Base-by-base conservation (phyloP, 2,888 invertebrate genomes). In the Phaonia tiefii region DNA sequence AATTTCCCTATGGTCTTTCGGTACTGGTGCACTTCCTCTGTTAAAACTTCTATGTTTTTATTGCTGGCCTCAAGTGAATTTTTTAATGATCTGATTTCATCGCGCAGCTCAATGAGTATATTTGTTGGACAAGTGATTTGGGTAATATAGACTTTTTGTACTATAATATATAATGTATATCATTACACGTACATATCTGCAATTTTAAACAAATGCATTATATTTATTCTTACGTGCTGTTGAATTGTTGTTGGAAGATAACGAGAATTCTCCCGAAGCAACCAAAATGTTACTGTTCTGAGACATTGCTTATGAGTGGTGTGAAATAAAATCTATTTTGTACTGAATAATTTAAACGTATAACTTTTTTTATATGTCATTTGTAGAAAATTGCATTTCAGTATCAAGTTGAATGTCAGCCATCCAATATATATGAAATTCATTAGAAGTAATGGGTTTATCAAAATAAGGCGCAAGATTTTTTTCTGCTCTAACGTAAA, bases 311-410 rank as follows among this genome's bases (percentile, higher is more conserved):
- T n/a, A n/a, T n/a, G n/a, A n/a, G 66, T 26, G 66, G 66, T 51
- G 67, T 67, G 15, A 67, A 67, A 17, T 51, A 67, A 51, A 51
- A 67, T 17, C 51, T 67, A 37, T 67, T 67, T 51, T 51, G 15
- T 66, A 13, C 49, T 37, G 37, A 51, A 67, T 15, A 37, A 39
- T 39, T 37, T 46, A 71, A 65, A 70, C 46, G 66, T 26, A 71
- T 58, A 49, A 73, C 15, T 77, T 77, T 26, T 71, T 77, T 37
- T 15, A 60, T 74, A 78, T 58, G 20, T 80, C 20, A 69, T 72
- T 69, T 60, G 10, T 72, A 15, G 71, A 66, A 75, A 82, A 82
- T 74, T 78, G 25, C 20, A 78, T 69, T 75, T 66, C 37, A 22
- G 26, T 75, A 22, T 66, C 69, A 66, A 74, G 65, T 17, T 15